Evolutionary conservation across 2,113 vertebrate genomes (phyloP), one percentile per base, ranked within the genome.

Genomic region (Prolemur simus): DNA sequence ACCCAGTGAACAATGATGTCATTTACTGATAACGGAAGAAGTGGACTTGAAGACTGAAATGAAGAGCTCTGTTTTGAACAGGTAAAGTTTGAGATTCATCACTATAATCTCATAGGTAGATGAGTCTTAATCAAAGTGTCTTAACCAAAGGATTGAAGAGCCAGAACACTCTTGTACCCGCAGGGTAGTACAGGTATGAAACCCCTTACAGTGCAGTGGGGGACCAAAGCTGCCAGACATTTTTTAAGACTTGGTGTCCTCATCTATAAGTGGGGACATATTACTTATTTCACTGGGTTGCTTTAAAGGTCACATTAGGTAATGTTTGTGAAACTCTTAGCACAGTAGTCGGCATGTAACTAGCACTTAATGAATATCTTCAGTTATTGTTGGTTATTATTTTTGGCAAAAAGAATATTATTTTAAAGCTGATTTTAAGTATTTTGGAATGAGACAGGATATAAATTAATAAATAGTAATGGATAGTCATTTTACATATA

Each of bases 231-330:
- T 91, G 69, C 56, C 73, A 78, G 58, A 18, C 10, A 15, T 27
- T 56, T 45, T 85, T 94, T 68, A 74, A 47, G 49, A 45, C 42
- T 83, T 86, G 39, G 21, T 45, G 34, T 71, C 81, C 39, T 95
- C 32, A 56, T 74, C 66, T 95, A 1, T 71, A 73, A 87, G 85
- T 85, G 71, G 49, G n/a, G 20, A 34, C 71, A 64, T 91, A 76
- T 58, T 80, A 60, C 9, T 76, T 87, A 64, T 91, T 88, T 83
- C 47, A 82, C 27, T 91, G 27, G 13, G 3, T 91, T 91, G 49
- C 87, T 95, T 96, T 88, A 64, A 80, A 68, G n/a, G 66, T 84
- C 42, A 68, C 25, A 49, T 76, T 78, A 87, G 71, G 42, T 90
- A 66, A 92, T 83, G 25, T 73, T 81, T 92, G 23, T 71, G 66